Conservation (phyloP, 2,113 vertebrate species). For the Isurus oxyrinchus region DNA sequence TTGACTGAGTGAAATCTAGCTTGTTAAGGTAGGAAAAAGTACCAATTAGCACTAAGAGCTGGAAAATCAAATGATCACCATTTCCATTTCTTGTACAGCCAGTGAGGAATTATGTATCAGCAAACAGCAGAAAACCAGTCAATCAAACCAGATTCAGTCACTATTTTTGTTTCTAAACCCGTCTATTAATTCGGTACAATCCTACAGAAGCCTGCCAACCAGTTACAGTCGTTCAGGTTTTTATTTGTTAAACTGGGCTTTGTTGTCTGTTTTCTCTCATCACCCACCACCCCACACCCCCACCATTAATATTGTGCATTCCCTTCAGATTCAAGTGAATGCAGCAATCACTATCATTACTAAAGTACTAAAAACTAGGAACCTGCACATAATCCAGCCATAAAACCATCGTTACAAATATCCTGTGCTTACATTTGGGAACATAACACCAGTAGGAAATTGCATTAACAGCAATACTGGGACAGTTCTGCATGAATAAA, state of each 20-base stretch:
- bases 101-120: neutral
- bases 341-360: neutral
- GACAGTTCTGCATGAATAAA: slow-evolving; percentile 7
- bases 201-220: neutral
- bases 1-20: neutral
- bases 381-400: neutral
- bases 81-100: neutral
- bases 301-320: neutral
- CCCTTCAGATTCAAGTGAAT: neutral
- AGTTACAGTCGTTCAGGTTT: neutral
- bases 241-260: neutral
- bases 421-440: slow-evolving; percentile 28
- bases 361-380: neutral
- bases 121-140: neutral
- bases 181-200: neutral
- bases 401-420: slow-evolving; percentile 28
- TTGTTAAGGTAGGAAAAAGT: neutral
- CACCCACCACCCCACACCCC: neutral
- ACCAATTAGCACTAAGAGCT: neutral
- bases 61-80: neutral
- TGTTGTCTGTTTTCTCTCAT: neutral
- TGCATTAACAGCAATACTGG: neutral
- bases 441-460: slow-evolving; percentile 34
- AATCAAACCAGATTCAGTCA: neutral
- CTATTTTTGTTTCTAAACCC: neutral